These are phyloP conservation scores for Norana najaformis DNA, from an alignment of 2,888 invertebrate species.

Conservation along the genomic window DNA sequence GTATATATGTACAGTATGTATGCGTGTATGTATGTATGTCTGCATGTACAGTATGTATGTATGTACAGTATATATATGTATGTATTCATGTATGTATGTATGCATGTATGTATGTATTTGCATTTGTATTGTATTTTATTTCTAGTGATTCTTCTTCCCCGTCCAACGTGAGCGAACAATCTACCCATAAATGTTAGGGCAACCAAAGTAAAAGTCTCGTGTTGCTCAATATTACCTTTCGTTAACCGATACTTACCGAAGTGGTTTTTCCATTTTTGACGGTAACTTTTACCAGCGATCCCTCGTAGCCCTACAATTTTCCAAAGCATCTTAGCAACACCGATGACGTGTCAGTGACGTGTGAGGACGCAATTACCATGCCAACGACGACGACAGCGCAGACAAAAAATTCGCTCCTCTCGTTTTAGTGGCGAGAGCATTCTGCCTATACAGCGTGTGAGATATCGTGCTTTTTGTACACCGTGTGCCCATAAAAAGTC, in stretches of 20 bases:
- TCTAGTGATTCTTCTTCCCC: too few species aligned
- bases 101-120: too few species aligned
- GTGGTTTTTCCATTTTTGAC: slow-evolving; percentile 99
- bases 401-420: background rate
- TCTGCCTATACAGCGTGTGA: background rate
- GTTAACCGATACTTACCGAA: slow-evolving; percentile 77
- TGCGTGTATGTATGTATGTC: too few species aligned
- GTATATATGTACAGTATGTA: too few species aligned
- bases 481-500: background rate
- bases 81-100: too few species aligned
- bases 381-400: too few species aligned
- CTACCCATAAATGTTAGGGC: too few species aligned
- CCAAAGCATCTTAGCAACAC: background rate
- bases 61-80: too few species aligned
- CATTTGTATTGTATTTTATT: too few species aligned
- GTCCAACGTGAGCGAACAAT: too few species aligned
- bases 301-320: slow-evolving; percentile 87
- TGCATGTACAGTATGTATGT: too few species aligned
- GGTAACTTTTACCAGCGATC: slow-evolving; percentile 96
- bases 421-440: background rate
- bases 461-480: background rate
- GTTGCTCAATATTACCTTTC: background rate
- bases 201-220: too few species aligned
- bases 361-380: background rate
- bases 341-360: slow-evolving; percentile 8